Percentiles rank a stretch among this genome's conserved stretches.
Evolutionary conservation across 1,140 invertebrate species (phyloP).

Genomic region (Sinella curviseta): DNA sequence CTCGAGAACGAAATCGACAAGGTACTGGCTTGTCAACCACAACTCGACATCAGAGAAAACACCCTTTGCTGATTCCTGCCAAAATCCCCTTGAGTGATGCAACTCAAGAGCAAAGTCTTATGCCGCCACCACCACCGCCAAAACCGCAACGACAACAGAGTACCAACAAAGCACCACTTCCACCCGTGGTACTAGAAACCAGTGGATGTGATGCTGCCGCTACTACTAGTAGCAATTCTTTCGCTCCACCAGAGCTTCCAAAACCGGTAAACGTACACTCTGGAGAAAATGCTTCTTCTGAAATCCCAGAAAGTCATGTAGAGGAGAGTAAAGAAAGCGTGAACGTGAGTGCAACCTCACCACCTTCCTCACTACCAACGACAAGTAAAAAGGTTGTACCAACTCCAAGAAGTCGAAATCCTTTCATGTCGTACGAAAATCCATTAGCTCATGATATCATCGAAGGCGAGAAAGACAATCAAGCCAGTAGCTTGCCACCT

Average conservation of each 20-base stretch:
- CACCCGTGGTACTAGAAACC: background rate
- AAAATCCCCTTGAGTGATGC: slow-evolving; percentile 31
- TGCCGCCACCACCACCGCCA: slow-evolving; percentile 37
- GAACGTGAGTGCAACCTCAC: background rate
- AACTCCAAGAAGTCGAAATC: slow-evolving; percentile 3
- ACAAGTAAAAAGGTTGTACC: background rate
- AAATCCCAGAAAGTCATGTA: background rate
- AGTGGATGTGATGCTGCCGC: background rate
- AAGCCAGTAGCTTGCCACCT: background rate
- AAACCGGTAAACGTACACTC: background rate
- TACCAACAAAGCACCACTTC: background rate
- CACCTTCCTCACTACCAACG: background rate
- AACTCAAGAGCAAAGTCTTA: background rate
- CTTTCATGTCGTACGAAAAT: slow-evolving; percentile 17
- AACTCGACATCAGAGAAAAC: slow-evolving; percentile 78
- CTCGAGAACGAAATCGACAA: slow-evolving; percentile 66
- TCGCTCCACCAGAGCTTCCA: no score
- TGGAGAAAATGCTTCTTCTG: background rate
- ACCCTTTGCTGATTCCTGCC: slow-evolving; percentile 78
- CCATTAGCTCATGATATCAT: background rate
- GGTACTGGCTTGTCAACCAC: slow-evolving; percentile 58
- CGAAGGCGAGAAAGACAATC: background rate
- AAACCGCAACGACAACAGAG: slow-evolving; percentile 36
- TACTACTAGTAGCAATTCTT: background rate
- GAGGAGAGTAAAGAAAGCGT: background rate